Evolutionary conservation across 1,140 invertebrate genomes (phyloP), one percentile per base, ranked within the genome.

Genomic region (Thaumetopoea pityocampa): DNA sequence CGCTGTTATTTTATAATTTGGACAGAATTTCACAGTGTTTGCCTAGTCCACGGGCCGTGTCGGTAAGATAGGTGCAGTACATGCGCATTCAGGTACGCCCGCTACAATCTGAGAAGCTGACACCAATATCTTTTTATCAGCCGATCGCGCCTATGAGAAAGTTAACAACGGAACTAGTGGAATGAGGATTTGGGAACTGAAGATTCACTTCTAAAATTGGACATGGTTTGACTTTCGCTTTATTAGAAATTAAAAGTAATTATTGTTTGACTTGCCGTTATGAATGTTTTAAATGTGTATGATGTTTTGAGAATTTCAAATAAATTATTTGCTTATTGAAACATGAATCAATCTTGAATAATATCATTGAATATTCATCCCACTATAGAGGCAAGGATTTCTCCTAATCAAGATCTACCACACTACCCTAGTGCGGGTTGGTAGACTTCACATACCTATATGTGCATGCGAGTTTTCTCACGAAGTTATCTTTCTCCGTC

Each of bases 111-210:
- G 53, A 58, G 58, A 58, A 59, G 61, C 70, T 76, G 78, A 71
- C 78, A 82, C 74, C 78, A 79, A 82, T 78, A 79, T 57, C 53
- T 78, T 79, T 78, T 81, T 82, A 82, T 82, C 78, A 71, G 56
- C 66, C 56, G 66, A 82, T 82, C 78, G 78, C 40, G 60, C 59
- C 50, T 74, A 59, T 73, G 74, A 73, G 78, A 82, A 82, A 82
- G 78, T 68, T 66, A 52, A 37, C 50, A 37, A 46, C 32, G 19
- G 28, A 41, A 41, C 16, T 30, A 10, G 29, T 48, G 36, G 32
- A 33, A 36, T 41, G 11, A 27, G 44, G 22, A 19, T 16, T 29
- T 29, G 28, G 12, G 26, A 19, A 26, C 16, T 20, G 20, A 17
- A 23, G 33, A 35, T 45, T 8, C 33, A 30, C 33, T 36, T 28